These are phyloP conservation scores for Paraplagusia blochii DNA, from an alignment of 2,113 vertebrate species.

Conservation along the genomic window DNA sequence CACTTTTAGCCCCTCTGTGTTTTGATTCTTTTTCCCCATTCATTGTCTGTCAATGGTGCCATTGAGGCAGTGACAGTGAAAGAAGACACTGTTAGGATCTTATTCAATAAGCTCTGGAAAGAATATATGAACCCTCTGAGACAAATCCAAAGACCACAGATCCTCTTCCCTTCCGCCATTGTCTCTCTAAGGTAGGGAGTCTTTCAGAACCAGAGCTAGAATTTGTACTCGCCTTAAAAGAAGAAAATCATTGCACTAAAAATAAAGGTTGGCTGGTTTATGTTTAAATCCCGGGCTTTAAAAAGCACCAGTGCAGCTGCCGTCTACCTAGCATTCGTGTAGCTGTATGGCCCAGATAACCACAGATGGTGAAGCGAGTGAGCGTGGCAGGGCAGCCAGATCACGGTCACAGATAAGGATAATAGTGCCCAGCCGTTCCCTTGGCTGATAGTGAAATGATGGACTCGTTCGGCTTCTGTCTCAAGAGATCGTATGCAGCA, in stretches of 20 bases:
- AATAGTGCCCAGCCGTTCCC: conserved; percentile 38
- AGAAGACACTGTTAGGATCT: conserved; percentile 48
- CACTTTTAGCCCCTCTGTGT: conserved; percentile 19
- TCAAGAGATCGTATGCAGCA: conserved; percentile 20
- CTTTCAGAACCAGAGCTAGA: neutral
- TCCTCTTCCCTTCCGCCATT: conserved; percentile 30
- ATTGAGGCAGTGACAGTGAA: conserved; percentile 38
- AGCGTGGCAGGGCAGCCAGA: conserved; percentile 33
- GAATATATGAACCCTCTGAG: conserved; percentile 43
- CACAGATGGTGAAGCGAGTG: conserved; percentile 34
- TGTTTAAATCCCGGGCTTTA: conserved; percentile 11
- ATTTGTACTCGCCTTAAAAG: conserved; percentile 10
- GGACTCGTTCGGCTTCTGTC: conserved; percentile 38
- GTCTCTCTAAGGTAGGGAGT: conserved; percentile 17
- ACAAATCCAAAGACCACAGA: conserved; percentile 38
- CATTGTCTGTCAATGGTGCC: conserved; percentile 39
- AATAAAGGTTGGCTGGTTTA: conserved; percentile 35
- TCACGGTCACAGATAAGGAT: conserved; percentile 51
- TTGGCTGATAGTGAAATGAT: conserved; percentile 53
- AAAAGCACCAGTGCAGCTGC: conserved; percentile 24
- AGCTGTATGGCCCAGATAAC: conserved; percentile 41
- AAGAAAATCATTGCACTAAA: conserved; percentile 13
- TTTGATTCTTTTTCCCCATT: conserved; percentile 7
- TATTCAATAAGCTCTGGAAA: conserved; percentile 32
- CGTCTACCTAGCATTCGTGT: conserved; percentile 27